A percentile compares a stretch with the other conserved stretches of the same genome.
phyloP scores from a whole-genome alignment of 2,797 vertebrate genomes.

The Arctocebus calabarensis region DNA sequence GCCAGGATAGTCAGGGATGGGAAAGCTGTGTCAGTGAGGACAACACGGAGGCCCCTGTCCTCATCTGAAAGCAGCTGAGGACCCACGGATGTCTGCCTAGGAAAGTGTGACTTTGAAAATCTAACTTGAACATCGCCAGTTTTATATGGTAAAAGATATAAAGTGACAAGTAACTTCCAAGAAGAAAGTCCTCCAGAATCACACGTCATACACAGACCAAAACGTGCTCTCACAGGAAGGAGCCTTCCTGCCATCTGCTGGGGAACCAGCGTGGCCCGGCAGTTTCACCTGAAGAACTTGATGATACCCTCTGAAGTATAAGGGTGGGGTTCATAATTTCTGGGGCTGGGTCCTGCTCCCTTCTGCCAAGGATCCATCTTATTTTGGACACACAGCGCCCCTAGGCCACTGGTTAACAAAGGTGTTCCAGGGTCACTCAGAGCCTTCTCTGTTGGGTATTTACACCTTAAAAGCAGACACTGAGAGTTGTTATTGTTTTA shows the following conservation, averaged over 20 bases:
- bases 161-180: background rate
- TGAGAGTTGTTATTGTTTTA: background rate
- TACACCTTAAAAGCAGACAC: slow-evolving; percentile 16
- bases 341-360: background rate
- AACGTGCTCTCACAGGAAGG: background rate
- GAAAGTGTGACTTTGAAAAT: slow-evolving; percentile 42
- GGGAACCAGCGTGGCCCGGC: background rate
- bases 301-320: background rate
- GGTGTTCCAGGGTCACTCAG: background rate
- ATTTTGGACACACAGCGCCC: background rate
- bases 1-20: background rate
- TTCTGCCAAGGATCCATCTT: background rate
- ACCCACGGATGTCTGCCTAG: background rate
- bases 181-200: background rate
- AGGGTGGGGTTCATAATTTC: background rate
- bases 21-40: background rate
- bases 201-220: background rate
- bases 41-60: background rate
- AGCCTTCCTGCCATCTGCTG: fast-evolving
- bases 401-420: background rate
- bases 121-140: slow-evolving; percentile 9
- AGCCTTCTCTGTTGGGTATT: background rate
- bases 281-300: background rate
- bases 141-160: slow-evolving; percentile 21
- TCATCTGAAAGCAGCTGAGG: slow-evolving; percentile 31